Conservation (phyloP, 2,797 vertebrate species). For the Thunnus albacares region DNA sequence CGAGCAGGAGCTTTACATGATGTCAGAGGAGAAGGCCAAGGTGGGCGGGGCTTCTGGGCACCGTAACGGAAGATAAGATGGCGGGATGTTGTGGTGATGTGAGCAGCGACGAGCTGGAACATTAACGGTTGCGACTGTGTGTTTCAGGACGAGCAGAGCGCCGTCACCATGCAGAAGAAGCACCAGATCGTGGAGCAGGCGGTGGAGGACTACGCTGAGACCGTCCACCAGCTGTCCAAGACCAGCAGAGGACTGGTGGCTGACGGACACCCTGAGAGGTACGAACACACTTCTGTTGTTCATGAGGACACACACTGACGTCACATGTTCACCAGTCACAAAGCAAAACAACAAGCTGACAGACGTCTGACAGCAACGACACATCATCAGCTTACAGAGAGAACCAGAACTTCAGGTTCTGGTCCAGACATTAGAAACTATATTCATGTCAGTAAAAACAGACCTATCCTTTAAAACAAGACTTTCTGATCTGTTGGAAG, state of each 20-base stretch:
- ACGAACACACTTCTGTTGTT: not conserved
- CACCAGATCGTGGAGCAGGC: constrained; percentile 98
- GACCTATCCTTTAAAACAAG: too few relatives aligned
- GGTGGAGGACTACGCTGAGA: constrained; percentile 96
- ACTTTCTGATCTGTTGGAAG: too few relatives aligned
- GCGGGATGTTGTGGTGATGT: too few relatives aligned
- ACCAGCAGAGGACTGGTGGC: constrained; percentile 94
- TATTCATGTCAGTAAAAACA: too few relatives aligned
- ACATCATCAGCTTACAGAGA: too few relatives aligned
- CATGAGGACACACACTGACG: not conserved
- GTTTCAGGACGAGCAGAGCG: constrained; percentile 94
- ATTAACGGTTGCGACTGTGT: not conserved
- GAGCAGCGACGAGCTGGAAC: too few relatives aligned
- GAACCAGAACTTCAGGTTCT: too few relatives aligned
- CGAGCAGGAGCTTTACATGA: constrained; percentile 95
- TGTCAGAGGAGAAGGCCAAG: constrained; percentile 78
- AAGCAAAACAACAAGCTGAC: too few relatives aligned
- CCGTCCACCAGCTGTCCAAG: constrained; percentile 95
- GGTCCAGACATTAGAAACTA: too few relatives aligned
- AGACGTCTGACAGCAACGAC: too few relatives aligned
- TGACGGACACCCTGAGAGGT: constrained; percentile 95
- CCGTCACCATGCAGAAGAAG: constrained; percentile 97
- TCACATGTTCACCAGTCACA: too few relatives aligned
- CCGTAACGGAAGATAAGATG: too few relatives aligned
- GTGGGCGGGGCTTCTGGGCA: not conserved